Evolutionary conservation across 2,797 vertebrate genomes (phyloP).

Genomic region (Typhlichthys subterraneus): DNA sequence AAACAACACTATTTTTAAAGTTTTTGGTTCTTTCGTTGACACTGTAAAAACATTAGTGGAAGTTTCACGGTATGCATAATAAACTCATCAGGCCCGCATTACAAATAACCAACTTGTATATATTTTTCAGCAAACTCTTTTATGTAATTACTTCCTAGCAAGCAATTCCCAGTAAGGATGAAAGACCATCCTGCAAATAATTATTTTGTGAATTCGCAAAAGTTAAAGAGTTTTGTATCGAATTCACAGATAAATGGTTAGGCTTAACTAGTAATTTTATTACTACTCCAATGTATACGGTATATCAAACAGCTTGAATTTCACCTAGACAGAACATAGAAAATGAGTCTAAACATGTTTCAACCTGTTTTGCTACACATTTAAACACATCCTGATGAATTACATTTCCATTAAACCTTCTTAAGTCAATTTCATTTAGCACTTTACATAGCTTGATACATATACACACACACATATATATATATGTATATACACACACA

Average conservation of each 20-base stretch:
- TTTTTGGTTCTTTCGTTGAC: not conserved
- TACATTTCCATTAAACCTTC: slow-evolving; percentile 35
- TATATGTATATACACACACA: too few species aligned
- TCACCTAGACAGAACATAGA: too few species aligned
- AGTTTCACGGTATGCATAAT: not conserved
- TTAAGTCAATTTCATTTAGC: not conserved
- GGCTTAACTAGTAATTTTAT: not conserved
- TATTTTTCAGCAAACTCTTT: slow-evolving; percentile 1
- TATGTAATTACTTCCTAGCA: too few species aligned
- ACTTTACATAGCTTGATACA: too few species aligned
- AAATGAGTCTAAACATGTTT: too few species aligned
- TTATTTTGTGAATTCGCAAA: too few species aligned
- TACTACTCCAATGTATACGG: slow-evolving; percentile 1
- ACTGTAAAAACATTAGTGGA: slow-evolving; percentile 9
- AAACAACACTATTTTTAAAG: too few species aligned
- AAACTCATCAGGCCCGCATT: not conserved
- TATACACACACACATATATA: too few species aligned
- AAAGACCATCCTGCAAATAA: not conserved
- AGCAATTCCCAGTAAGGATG: too few species aligned
- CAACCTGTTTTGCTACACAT: not conserved
- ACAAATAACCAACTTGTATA: slow-evolving; percentile 2
- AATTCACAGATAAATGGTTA: not conserved
- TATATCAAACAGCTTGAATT: not conserved
- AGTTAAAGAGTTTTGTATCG: not conserved
- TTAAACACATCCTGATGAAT: slow-evolving; percentile 11